Percentiles rank a stretch among this genome's conserved stretches.
These are phyloP conservation scores for Drosophila tropicalis DNA, from an alignment of 1,140 invertebrate genomes.

Conservation along the genomic window DNA sequence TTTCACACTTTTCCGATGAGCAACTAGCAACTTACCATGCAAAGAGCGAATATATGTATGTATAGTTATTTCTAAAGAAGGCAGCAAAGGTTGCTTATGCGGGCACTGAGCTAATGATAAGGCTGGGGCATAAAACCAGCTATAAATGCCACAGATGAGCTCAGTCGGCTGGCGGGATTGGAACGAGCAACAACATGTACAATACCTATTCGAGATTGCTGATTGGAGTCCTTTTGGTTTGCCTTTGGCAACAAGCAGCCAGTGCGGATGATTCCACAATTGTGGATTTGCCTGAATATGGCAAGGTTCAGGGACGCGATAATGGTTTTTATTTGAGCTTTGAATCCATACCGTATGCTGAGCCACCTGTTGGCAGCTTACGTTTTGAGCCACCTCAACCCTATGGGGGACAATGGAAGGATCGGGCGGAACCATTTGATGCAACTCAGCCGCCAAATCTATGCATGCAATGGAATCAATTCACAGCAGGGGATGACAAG, in stretches of 20 bases:
- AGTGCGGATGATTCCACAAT: not conserved
- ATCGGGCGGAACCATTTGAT: conserved; percentile 43
- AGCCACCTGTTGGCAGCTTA: conserved; percentile 83
- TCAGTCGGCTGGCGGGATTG: not conserved
- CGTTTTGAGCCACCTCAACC: conserved; percentile 71
- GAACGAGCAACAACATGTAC: not conserved
- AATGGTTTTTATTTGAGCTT: conserved; percentile 83
- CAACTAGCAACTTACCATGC: too few relatives aligned
- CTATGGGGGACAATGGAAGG: conserved; percentile 39
- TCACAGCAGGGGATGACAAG: conserved; percentile 35
- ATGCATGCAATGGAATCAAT: conserved; percentile 69
- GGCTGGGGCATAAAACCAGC: conserved; percentile 6
- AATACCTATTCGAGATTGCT: not conserved
- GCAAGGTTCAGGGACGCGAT: conserved; percentile 84
- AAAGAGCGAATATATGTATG: too few relatives aligned
- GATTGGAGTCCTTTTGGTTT: not conserved
- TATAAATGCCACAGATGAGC: not conserved
- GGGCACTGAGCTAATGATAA: not conserved
- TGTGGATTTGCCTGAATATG: conserved; percentile 42
- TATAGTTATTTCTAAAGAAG: too few relatives aligned
- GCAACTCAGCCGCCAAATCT: conserved; percentile 42
- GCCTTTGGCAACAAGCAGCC: not conserved
- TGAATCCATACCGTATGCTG: conserved; percentile 84
- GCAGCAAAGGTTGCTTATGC: not conserved
- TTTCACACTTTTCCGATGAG: too few relatives aligned